Evolutionary conservation across 2,797 vertebrate species (phyloP), one percentile per base, ranked within the genome.

Genomic region (Anniella stebbinsi): DNA sequence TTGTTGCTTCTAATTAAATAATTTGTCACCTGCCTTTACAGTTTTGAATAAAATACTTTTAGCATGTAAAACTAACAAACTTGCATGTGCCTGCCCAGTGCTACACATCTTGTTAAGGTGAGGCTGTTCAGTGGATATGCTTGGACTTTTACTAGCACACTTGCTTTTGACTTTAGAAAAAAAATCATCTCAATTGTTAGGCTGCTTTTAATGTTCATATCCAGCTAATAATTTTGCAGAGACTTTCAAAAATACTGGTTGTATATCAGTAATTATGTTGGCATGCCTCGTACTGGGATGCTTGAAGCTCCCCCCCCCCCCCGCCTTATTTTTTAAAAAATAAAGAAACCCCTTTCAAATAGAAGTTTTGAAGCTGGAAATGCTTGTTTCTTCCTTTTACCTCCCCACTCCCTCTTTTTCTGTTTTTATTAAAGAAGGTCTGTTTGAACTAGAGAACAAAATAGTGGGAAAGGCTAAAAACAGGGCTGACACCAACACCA

Each of bases 401-500:
- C 93, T 97, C 78, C 54, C 96, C 96, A 94, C 96, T 96, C 25
- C 23, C 80, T 77, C 69, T 57, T 48, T 48, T 38, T 80, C 57
- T 75, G 0, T 85, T 92, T 89, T 97, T 96, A 95, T 95, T 96
- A 97, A 97, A 97, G 95, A 97, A 94, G 96, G 96, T 95, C 96
- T 97, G 96, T 96, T 96, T 93, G 95, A 97, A 95, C 91, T 93
- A 89, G 96, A 93, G 93, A 96, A 96, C 95, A 97, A 97, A 98
- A 97, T 93, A 95, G 94, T 94, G 96, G 94, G 96, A 96, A 96
- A 96, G 92, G 94, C 97, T 97, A 96, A 98, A 98, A 98, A 97
- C 97, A 96, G 97, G 97, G 97, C 97, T 98, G 98, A 98, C 98
- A 98, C 95, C 95, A 98, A 98, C 98, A 98, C 98, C 97, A 98